Evolutionary conservation across 2,797 vertebrate species (phyloP).

Genomic region (Okamejei kenojei): DNA sequence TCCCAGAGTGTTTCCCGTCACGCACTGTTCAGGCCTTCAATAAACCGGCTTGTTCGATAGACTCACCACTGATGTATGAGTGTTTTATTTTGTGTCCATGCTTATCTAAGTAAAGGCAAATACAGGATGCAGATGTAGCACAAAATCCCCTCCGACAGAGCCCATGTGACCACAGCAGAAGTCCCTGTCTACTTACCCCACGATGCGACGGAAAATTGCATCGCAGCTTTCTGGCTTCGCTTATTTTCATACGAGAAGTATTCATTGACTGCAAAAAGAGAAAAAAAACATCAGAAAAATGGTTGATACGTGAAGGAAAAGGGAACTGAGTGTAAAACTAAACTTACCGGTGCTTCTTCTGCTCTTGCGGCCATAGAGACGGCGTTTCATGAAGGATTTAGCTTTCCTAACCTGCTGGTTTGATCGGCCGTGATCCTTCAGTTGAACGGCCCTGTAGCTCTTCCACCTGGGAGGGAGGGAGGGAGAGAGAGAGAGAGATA

Average conservation of each 20-base stretch:
- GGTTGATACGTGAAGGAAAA: neutral
- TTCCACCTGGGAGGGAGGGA: slow-evolving; percentile 49
- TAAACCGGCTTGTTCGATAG: too few species aligned
- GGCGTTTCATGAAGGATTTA: slow-evolving; percentile 63
- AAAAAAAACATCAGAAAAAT: neutral
- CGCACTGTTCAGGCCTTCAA: too few species aligned
- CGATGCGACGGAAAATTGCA: slow-evolving; percentile 69
- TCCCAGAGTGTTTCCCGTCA: too few species aligned
- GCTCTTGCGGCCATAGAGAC: slow-evolving; percentile 69
- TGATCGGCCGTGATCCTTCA: slow-evolving; percentile 50
- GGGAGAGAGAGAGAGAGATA: too few species aligned
- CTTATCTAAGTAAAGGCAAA: too few species aligned
- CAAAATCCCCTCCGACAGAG: too few species aligned
- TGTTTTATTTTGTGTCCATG: too few species aligned
- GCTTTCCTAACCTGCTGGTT: slow-evolving; percentile 63
- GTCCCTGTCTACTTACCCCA: slow-evolving; percentile 67
- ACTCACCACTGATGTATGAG: too few species aligned
- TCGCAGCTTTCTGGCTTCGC: slow-evolving; percentile 60
- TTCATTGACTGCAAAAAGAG: slow-evolving; percentile 64
- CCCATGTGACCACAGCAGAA: too few species aligned
- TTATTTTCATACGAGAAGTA: slow-evolving; percentile 79
- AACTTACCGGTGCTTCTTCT: slow-evolving; percentile 67
- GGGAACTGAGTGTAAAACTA: slow-evolving; percentile 31
- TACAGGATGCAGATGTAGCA: too few species aligned
- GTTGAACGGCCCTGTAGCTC: slow-evolving; percentile 61